A percentile compares a stretch with the other conserved stretches of the same genome.
These are phyloP conservation scores for Epiperipatus broadwayi DNA, from an alignment of 2,888 invertebrate genomes.

Conservation along the genomic window DNA sequence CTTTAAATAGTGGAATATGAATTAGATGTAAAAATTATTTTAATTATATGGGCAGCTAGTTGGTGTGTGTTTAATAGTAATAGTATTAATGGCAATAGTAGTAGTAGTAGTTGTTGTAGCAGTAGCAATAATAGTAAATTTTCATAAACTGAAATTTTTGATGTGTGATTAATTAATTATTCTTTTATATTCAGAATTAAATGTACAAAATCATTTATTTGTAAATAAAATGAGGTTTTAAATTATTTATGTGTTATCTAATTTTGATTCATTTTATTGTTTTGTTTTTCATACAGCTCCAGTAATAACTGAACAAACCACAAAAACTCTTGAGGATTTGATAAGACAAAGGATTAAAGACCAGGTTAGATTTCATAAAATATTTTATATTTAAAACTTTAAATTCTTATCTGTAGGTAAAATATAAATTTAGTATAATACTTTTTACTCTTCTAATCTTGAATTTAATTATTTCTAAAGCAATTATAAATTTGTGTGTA, in stretches of 20 bases:
- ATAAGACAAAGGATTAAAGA: conserved; percentile 81
- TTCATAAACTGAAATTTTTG: conserved; percentile 12
- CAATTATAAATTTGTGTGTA: too few relatives aligned
- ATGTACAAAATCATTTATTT: background rate
- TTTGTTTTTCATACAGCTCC: conserved; percentile 46
- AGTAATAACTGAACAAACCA: conserved; percentile 75
- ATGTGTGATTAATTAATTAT: conserved; percentile 15
- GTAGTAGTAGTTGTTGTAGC: too few relatives aligned
- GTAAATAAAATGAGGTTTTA: conserved; percentile 16
- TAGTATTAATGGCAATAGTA: too few relatives aligned
- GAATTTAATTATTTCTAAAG: too few relatives aligned
- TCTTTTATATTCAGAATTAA: background rate
- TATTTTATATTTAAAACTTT: conserved; percentile 4
- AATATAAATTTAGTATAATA: too few relatives aligned
- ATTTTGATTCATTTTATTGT: conserved; percentile 10
- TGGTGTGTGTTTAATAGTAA: too few relatives aligned
- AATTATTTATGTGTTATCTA: background rate
- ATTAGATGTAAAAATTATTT: too few relatives aligned
- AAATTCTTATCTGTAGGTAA: too few relatives aligned
- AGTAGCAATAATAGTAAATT: too few relatives aligned
- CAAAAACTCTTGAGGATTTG: conserved; percentile 64
- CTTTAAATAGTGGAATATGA: too few relatives aligned
- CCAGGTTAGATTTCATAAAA: conserved; percentile 23
- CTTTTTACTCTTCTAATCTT: too few relatives aligned
- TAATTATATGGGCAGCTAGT: too few relatives aligned